These are phyloP conservation scores for Boloria euphrosyne DNA, from an alignment of 2,888 invertebrate genomes.

Conservation along the genomic window DNA sequence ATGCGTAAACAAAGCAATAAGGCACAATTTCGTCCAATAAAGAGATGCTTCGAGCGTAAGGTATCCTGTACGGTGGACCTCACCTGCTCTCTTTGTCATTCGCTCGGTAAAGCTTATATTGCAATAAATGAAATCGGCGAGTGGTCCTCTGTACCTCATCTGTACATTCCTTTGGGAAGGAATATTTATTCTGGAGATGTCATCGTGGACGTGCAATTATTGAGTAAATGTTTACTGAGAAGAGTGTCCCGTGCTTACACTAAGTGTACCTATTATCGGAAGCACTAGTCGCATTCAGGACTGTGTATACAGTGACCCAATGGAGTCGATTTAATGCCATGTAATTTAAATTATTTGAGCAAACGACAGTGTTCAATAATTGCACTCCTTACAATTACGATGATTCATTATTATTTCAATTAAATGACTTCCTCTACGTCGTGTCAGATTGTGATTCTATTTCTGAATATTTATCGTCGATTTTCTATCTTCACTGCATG, in stretches of 20 bases:
- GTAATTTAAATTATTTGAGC: slow-evolving; percentile 8
- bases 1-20: slow-evolving; percentile 72
- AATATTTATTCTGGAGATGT: slow-evolving; percentile 74
- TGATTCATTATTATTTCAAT: neutral
- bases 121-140: slow-evolving; percentile 44
- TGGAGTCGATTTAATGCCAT: slow-evolving; percentile 17
- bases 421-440: too few species aligned
- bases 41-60: slow-evolving; percentile 65
- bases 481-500: too few species aligned
- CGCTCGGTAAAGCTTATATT: slow-evolving; percentile 21
- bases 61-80: slow-evolving; percentile 32
- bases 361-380: neutral
- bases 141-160: slow-evolving; percentile 49
- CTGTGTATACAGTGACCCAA: slow-evolving; percentile 23
- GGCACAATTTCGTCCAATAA: slow-evolving; percentile 71
- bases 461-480: too few species aligned
- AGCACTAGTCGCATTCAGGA: slow-evolving; percentile 66
- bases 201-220: slow-evolving; percentile 76
- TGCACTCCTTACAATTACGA: neutral
- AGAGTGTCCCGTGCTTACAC: slow-evolving; percentile 64
- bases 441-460: too few species aligned
- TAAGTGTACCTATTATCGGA: slow-evolving; percentile 68
- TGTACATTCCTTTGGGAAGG: slow-evolving; percentile 61
- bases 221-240: slow-evolving; percentile 75
- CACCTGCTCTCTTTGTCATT: slow-evolving; percentile 19